phyloP scores from a whole-genome alignment of 2,113 vertebrate species.

The Mobula hypostoma region DNA sequence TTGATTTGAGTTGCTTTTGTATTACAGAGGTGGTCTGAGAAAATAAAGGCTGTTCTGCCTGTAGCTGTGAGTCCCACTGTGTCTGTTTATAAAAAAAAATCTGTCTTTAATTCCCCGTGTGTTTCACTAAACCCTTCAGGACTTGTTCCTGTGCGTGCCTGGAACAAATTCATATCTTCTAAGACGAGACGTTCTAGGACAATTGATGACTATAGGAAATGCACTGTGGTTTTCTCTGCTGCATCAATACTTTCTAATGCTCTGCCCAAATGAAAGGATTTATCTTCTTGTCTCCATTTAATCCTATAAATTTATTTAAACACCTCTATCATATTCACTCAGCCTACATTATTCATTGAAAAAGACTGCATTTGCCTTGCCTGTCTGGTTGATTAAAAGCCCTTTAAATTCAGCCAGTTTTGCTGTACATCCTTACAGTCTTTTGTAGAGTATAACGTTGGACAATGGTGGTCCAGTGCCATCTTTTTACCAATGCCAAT shows the following conservation, averaged over 20 bases:
- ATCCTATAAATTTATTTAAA: conserved; percentile 10
- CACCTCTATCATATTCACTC: not conserved
- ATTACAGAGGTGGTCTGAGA: too few relatives aligned
- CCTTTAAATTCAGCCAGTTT: not conserved
- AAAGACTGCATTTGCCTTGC: not conserved
- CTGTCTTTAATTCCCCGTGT: not conserved
- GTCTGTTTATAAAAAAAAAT: too few relatives aligned
- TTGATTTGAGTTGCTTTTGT: too few relatives aligned
- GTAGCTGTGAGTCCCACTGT: too few relatives aligned
- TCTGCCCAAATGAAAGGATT: not conserved
- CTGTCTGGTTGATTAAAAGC: not conserved
- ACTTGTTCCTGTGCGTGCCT: not conserved
- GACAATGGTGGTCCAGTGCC: not conserved
- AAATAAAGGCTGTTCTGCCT: too few relatives aligned
- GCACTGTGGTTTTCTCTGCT: not conserved
- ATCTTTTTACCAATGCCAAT: not conserved
- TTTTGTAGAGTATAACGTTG: not conserved
- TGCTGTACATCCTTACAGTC: not conserved
- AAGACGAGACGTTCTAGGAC: not conserved
- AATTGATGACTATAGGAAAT: not conserved
- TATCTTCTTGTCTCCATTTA: not conserved
- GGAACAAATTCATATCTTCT: not conserved
- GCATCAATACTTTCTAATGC: not conserved
- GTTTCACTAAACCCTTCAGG: not conserved
- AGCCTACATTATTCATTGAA: not conserved